phyloP scores from a whole-genome alignment of 2,113 vertebrate species.

The Megaleporinus macrocephalus region DNA sequence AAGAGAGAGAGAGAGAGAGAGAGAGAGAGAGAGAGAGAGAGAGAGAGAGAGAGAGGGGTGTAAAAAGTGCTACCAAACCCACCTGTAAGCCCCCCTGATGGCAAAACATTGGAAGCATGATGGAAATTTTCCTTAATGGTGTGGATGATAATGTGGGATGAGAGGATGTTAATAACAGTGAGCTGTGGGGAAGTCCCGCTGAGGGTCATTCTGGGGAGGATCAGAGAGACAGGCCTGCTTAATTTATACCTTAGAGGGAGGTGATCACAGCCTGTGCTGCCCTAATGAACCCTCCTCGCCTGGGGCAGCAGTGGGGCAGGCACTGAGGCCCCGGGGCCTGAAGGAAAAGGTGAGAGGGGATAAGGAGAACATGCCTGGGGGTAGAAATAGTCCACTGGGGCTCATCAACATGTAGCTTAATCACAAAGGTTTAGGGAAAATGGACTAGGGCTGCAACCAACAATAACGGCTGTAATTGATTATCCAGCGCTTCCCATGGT shows the following conservation, averaged over 20 bases:
- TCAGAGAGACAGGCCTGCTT: conserved; percentile 64
- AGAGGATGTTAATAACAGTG: conserved; percentile 36
- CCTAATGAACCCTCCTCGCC: conserved; percentile 64
- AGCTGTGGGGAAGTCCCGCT: conserved; percentile 35
- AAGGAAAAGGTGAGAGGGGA: conserved; percentile 19
- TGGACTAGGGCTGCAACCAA: background rate
- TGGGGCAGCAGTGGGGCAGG: conserved; percentile 5
- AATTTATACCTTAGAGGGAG: conserved; percentile 70
- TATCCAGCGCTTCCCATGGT: no score
- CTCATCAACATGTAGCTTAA: background rate
- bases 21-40: background rate
- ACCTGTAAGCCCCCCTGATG: background rate
- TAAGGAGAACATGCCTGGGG: background rate
- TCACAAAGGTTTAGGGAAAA: background rate
- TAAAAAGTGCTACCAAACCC: background rate
- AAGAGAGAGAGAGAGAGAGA: background rate
- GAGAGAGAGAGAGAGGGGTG: background rate
- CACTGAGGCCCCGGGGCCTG: conserved; percentile 17
- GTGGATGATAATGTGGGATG: conserved; percentile 1
- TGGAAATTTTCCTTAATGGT: conserved; percentile 14
- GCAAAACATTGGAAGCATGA: background rate
- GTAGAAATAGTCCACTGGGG: background rate
- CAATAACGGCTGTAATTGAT: background rate
- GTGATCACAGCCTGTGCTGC: conserved; percentile 68
- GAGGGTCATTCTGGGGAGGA: conserved; percentile 55